Percentiles rank a stretch among this genome's conserved stretches.
Evolutionary conservation across 1,140 invertebrate genomes (phyloP).

Genomic region (Aphelenchoides fujianensis): DNA sequence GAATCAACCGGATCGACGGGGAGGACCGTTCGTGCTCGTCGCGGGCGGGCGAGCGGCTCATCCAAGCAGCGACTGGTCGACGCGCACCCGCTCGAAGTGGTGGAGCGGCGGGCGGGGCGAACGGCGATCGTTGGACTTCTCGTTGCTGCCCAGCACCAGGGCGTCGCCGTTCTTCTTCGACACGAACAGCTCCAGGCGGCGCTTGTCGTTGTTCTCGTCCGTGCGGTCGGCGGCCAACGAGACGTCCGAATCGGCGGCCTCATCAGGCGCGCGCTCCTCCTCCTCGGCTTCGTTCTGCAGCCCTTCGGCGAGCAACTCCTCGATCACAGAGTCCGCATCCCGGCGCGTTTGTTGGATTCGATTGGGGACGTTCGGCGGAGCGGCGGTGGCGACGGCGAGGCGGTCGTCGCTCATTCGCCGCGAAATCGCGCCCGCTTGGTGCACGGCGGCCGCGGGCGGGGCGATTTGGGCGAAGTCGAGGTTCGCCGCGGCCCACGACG

Average conservation of each 20-base stretch:
- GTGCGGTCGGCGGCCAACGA: too few relatives aligned
- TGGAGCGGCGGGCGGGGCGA: neutral
- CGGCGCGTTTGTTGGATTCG: conserved; percentile 36
- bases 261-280: neutral
- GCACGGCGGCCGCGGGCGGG: neutral
- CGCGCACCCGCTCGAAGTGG: conserved; percentile 8
- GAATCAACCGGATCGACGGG: too few relatives aligned
- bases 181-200: conserved; percentile 9
- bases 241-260: neutral
- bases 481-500: neutral
- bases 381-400: neutral
- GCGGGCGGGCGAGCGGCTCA: too few relatives aligned
- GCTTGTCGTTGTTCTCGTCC: neutral
- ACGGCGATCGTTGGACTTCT: neutral
- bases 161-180: conserved; percentile 16
- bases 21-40: too few relatives aligned
- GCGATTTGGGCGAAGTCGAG: neutral
- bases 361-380: conserved; percentile 22
- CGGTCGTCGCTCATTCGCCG: conserved; percentile 7
- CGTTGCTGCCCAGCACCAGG: neutral
- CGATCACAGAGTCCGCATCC: conserved; percentile 37
- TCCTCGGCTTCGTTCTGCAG: neutral
- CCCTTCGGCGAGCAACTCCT: conserved; percentile 34
- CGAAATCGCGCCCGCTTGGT: neutral
- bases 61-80: neutral